Evolutionary conservation across 2,797 vertebrate species (phyloP), one percentile per base, ranked within the genome.

Genomic region (Pelodytes ibericus): DNA sequence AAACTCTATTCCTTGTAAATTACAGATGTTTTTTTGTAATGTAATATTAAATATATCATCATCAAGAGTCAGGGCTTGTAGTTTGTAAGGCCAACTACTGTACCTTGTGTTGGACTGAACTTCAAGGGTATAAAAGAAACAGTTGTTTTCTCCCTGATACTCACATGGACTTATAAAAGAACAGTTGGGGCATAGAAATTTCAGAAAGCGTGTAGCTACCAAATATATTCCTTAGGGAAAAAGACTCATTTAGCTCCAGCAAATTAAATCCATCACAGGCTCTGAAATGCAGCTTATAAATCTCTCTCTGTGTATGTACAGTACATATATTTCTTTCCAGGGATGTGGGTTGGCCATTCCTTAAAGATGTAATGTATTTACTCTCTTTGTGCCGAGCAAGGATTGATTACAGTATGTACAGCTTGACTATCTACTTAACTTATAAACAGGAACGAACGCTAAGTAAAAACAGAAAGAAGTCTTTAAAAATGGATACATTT

Each of bases 241-340:
- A 73, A 68, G 18, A n/a, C 63, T 62, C 41, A 73, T 79, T 73
- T 72, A 73, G 76, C 68, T 71, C 68, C 70, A 79, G 76, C 72
- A 79, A 68, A 79, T 79, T 61, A 73, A 68, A 73, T 41, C 47
- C 27, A 73, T 62, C 58, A 63, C 76, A 73, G 10, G 64, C 8
- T 25, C 39, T 72, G n/a, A 58, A 72, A 61, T 56, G 41, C 75
- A 78, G 70, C 57, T 79, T 58, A 29, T 79, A 73, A 79, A 68
- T 79, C 76, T 79, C 64, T 67, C n/a, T 30, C 16, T 65, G 51
- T 20, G 16, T 47, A 51, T 36, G 59, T 69, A 61, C 15, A 61
- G 41, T 27, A 29, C 56, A 58, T 20, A 69, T 65, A 68, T 75
- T 74, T 74, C 58, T 74, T 24, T 60, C 47, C 63, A 67, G 49